phyloP scores from a whole-genome alignment of 1,140 invertebrate genomes.

The Drosophila tropicalis region DNA sequence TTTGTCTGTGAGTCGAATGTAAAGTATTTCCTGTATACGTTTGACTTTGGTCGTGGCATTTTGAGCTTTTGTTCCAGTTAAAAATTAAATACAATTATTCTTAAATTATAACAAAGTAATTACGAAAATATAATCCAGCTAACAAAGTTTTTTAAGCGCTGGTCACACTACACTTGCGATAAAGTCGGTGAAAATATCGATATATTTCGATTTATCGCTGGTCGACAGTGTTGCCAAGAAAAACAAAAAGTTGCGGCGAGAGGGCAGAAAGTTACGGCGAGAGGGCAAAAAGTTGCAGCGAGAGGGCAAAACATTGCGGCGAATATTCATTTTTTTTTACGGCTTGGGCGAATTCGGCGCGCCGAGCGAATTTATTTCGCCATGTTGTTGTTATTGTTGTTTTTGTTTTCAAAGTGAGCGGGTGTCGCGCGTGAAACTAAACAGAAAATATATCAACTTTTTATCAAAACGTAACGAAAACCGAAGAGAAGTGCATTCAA shows the following conservation, averaged over 20 bases:
- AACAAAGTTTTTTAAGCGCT: not conserved
- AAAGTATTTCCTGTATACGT: slow-evolving; percentile 8
- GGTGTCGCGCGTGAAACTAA: not conserved
- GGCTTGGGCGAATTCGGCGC: no score
- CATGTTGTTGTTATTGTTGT: no score
- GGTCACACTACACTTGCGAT: not conserved
- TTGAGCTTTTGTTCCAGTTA: not conserved
- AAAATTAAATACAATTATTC: not conserved
- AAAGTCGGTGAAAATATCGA: no score
- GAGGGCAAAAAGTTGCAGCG: no score
- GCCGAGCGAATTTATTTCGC: no score
- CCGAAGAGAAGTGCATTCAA: not conserved
- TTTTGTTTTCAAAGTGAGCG: no score
- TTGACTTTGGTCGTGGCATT: slow-evolving; percentile 4
- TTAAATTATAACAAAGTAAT: not conserved
- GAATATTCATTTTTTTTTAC: no score
- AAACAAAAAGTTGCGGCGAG: no score
- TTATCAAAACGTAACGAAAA: not conserved
- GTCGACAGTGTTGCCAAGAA: no score
- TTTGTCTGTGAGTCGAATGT: slow-evolving; percentile 1
- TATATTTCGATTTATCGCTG: no score
- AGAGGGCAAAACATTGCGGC: no score
- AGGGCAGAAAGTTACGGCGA: no score
- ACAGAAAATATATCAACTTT: not conserved
- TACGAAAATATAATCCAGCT: not conserved